These are phyloP conservation scores for Equus quagga DNA, from an alignment of 2,113 vertebrate genomes.

Conservation along the genomic window DNA sequence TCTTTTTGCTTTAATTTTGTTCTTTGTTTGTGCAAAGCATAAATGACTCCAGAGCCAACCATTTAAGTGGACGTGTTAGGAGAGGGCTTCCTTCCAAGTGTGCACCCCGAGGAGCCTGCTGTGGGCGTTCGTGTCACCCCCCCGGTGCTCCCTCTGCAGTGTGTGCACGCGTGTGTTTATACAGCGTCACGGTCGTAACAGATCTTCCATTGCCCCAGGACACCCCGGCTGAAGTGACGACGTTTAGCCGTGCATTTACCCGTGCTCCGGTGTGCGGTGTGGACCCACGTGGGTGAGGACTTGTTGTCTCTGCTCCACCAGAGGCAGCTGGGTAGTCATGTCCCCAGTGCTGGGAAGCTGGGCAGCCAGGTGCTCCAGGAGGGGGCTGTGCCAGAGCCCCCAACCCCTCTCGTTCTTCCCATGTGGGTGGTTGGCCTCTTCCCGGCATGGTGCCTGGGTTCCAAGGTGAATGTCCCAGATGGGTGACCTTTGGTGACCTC, in stretches of 20 bases:
- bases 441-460: accelerated
- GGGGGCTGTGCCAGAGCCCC: background rate
- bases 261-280: background rate
- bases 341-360: background rate
- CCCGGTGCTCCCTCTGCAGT: background rate
- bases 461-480: background rate
- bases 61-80: accelerated
- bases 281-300: too few species aligned
- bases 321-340: accelerated
- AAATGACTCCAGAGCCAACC: background rate
- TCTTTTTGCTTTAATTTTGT: slow-evolving; percentile 33
- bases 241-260: background rate
- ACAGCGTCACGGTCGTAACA: accelerated
- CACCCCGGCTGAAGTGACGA: background rate
- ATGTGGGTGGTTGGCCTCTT: background rate
- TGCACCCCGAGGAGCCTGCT: accelerated
- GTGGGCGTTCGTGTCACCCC: accelerated
- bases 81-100: too few species aligned
- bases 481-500: background rate
- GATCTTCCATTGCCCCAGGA: background rate
- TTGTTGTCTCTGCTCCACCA: accelerated
- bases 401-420: accelerated
- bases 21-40: background rate
- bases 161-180: accelerated
- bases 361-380: accelerated